Evolutionary conservation across 2,113 vertebrate genomes (phyloP).

Genomic region (western clawed frog (Xenopus tropicalis)): DNA sequence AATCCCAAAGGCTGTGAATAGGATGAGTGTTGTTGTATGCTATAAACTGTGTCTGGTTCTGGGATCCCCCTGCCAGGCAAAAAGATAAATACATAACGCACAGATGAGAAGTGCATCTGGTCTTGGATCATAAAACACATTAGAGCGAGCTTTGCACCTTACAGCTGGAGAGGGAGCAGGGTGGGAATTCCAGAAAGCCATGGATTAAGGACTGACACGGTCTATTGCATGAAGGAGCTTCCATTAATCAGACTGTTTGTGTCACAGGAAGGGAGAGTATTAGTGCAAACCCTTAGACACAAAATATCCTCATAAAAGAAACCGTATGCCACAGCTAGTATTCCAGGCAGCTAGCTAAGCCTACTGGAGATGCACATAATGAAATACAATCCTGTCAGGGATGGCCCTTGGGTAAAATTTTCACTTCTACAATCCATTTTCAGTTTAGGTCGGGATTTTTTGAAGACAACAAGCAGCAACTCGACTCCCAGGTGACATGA

Average conservation of each 20-base stretch:
- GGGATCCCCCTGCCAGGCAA: slow-evolving; percentile 41
- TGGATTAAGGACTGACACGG: slow-evolving; percentile 39
- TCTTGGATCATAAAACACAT: slow-evolving; percentile 45
- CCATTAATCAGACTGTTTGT: not conserved
- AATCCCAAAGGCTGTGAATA: slow-evolving; percentile 1
- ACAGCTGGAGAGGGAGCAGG: slow-evolving; percentile 41
- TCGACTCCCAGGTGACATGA: slow-evolving; percentile 83
- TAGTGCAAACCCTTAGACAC: slow-evolving; percentile 28
- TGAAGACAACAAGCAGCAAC: slow-evolving; percentile 80
- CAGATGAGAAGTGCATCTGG: slow-evolving; percentile 34
- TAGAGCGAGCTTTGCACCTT: slow-evolving; percentile 48
- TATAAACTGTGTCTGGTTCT: slow-evolving; percentile 29
- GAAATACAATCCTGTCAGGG: slow-evolving; percentile 66
- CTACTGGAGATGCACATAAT: slow-evolving; percentile 64
- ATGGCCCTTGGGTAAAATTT: slow-evolving; percentile 74
- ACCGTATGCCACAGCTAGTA: slow-evolving; percentile 40
- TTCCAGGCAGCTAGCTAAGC: slow-evolving; percentile 52
- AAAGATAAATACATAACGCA: slow-evolving; percentile 42
- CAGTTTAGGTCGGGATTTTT: slow-evolving; percentile 76
- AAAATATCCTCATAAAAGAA: slow-evolving; percentile 48
- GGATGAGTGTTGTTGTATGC: slow-evolving; percentile 11
- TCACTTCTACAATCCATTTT: slow-evolving; percentile 73
- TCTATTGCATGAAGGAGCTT: slow-evolving; percentile 37
- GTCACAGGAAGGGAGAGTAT: slow-evolving; percentile 35
- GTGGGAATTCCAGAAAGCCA: slow-evolving; percentile 39